Evolutionary conservation across 2,797 vertebrate genomes (phyloP).

Genomic region (Carduelis carduelis): DNA sequence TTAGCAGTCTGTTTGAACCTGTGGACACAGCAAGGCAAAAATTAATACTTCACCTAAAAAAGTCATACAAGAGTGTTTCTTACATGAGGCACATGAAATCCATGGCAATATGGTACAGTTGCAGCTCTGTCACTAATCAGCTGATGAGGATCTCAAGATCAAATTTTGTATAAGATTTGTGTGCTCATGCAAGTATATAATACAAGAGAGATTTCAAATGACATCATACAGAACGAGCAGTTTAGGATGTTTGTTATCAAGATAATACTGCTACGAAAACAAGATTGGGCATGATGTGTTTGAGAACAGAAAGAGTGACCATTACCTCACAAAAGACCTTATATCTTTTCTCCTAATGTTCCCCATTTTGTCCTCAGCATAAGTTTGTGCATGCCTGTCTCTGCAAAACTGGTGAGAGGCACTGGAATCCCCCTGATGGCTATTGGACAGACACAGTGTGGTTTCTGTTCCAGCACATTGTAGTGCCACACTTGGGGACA

Average conservation of each 20-base stretch:
- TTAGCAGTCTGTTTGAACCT: slow-evolving; percentile 43
- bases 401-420: background rate
- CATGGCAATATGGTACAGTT: background rate
- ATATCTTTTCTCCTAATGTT: background rate
- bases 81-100: background rate
- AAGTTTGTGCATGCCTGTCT: background rate
- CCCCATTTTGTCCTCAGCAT: background rate
- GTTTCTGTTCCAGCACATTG: background rate
- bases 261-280: background rate
- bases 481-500: fast-evolving
- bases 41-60: background rate
- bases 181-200: background rate
- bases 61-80: background rate
- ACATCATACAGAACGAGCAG: background rate
- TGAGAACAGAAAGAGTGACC: background rate
- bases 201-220: background rate
- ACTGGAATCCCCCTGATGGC: fast-evolving
- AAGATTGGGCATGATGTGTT: background rate
- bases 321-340: background rate
- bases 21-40: background rate
- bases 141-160: background rate
- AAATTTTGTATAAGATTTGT: background rate
- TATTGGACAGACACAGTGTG: background rate
- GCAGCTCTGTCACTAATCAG: background rate
- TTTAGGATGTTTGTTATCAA: background rate